Conservation (phyloP, 1,140 invertebrate species). For the Apis dorsata region DNA sequence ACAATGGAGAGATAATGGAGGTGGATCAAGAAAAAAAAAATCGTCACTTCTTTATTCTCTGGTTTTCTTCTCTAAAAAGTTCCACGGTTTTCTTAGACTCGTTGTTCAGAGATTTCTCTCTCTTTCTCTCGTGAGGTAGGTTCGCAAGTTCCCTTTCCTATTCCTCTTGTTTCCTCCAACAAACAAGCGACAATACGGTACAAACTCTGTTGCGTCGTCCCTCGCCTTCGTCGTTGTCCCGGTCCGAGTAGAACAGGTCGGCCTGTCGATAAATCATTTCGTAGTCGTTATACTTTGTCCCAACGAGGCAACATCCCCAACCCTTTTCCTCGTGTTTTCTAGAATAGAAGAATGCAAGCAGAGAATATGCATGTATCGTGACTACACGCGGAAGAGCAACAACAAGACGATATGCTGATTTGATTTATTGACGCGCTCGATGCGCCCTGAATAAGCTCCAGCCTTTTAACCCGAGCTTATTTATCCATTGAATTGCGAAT, state of each 20-base stretch:
- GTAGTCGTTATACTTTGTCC: conserved; percentile 50
- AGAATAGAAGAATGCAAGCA: conserved; percentile 17
- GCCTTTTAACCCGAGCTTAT: neutral
- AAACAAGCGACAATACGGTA: conserved; percentile 52
- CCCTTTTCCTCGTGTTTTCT: neutral
- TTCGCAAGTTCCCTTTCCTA: conserved; percentile 5
- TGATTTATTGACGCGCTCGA: conserved; percentile 58
- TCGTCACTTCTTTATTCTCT: neutral
- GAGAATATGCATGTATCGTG: conserved; percentile 28
- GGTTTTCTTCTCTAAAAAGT: neutral
- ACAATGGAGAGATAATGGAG: too few relatives aligned
- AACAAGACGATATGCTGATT: conserved; percentile 37
- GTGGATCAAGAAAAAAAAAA: too few relatives aligned
- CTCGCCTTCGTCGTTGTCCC: conserved; percentile 2
- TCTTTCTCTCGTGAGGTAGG: conserved; percentile 9
- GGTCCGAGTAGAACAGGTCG: neutral
- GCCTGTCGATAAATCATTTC: conserved; percentile 48
- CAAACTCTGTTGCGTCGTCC: conserved; percentile 27
- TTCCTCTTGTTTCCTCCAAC: conserved; percentile 45
- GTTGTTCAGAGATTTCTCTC: too few relatives aligned
- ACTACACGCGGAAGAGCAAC: conserved; percentile 50
- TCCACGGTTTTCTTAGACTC: too few relatives aligned
- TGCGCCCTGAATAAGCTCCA: conserved; percentile 1
- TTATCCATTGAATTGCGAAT: too few relatives aligned
- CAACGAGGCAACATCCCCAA: neutral